Conservation (phyloP, 2,888 invertebrate species). For the Nowickia ferox region DNA sequence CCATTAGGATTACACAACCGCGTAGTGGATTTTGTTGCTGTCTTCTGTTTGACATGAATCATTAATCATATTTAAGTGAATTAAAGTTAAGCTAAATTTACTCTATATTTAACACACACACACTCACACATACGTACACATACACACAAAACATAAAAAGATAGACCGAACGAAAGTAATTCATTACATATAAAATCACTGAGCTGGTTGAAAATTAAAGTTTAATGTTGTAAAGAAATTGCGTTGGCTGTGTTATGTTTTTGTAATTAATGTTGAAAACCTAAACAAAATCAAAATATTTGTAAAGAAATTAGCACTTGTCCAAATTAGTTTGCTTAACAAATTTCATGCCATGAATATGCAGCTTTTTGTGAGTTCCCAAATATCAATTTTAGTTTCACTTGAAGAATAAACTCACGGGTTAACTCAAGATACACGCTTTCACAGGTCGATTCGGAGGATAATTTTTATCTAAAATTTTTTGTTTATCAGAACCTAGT, state of each 20-base stretch:
- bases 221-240: neutral
- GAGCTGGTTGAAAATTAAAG: conserved; percentile 15
- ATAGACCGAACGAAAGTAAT: neutral
- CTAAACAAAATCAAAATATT: neutral
- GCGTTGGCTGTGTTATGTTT: neutral
- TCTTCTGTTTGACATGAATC: conserved; percentile 49
- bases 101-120: conserved; percentile 45
- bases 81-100: conserved; percentile 23
- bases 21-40: conserved; percentile 5
- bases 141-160: neutral
- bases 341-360: conserved; percentile 18
- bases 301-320: conserved; percentile 34
- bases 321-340: conserved; percentile 7
- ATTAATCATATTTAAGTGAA: conserved; percentile 55
- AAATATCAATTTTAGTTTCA: neutral
- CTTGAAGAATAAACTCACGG: neutral
- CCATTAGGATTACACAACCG: conserved; percentile 29
- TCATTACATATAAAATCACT: conserved; percentile 9
- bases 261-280: conserved; percentile 1
- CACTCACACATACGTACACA: neutral
- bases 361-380: neutral
- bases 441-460: no score
- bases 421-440: no score
- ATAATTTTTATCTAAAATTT: no score
- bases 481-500: no score